Conservation (phyloP, 2,888 invertebrate species). For the Idaea biselata region DNA sequence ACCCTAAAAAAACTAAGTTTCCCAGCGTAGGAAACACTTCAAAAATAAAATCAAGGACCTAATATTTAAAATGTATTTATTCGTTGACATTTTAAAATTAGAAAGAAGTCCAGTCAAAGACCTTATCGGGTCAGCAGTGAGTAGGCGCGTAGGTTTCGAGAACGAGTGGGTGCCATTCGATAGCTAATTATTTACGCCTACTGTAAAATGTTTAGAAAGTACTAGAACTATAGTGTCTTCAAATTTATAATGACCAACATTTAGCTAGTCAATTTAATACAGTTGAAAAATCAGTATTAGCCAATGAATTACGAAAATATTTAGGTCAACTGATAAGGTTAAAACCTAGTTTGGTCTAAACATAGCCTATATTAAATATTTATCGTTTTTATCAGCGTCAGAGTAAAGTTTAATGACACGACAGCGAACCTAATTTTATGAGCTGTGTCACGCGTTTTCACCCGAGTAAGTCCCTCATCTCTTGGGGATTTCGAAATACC, state of each 20-base stretch:
- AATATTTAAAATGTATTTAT: not conserved
- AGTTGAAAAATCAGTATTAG: too few species aligned
- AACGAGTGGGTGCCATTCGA: slow-evolving; percentile 14
- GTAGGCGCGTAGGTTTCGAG: slow-evolving; percentile 19
- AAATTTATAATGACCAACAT: too few species aligned
- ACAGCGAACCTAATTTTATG: not conserved
- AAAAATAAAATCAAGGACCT: not conserved
- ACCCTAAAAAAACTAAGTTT: not conserved
- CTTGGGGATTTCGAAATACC: too few species aligned
- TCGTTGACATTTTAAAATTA: slow-evolving; percentile 6
- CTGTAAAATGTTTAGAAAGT: slow-evolving; percentile 13
- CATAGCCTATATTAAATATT: not conserved
- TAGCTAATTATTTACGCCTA: slow-evolving; percentile 9
- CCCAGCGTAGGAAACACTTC: not conserved
- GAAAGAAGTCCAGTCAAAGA: slow-evolving; percentile 20
- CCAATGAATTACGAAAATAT: too few species aligned
- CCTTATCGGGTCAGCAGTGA: slow-evolving; percentile 10
- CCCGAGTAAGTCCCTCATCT: too few species aligned
- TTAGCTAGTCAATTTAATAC: too few species aligned
- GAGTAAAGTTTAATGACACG: not conserved
- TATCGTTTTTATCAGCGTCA: not conserved
- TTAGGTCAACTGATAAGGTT: too few species aligned
- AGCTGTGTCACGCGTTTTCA: too few species aligned
- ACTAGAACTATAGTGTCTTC: slow-evolving; percentile 3
- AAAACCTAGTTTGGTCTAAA: too few species aligned